A percentile compares a stretch with the other conserved stretches of the same genome.
These are phyloP conservation scores for Dromaius novaehollandiae DNA, from an alignment of 2,113 vertebrate genomes.

Conservation along the genomic window DNA sequence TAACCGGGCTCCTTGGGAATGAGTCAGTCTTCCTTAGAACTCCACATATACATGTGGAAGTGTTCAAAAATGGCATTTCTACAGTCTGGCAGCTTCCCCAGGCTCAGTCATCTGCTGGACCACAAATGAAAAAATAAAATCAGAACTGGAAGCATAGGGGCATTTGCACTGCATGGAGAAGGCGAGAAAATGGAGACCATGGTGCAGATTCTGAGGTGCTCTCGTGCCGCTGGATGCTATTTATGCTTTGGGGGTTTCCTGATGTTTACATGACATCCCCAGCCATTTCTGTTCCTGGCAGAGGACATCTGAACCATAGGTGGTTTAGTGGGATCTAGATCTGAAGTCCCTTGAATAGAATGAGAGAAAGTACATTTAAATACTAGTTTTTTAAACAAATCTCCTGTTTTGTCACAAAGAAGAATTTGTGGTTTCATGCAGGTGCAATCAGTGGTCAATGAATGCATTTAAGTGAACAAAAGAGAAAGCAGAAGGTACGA, in stretches of 20 bases:
- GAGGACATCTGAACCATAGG: background rate
- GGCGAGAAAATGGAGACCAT: accelerated
- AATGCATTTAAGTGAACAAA: background rate
- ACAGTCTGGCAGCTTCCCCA: background rate
- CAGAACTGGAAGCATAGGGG: accelerated
- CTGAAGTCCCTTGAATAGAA: background rate
- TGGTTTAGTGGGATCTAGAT: background rate
- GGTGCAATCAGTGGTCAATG: background rate
- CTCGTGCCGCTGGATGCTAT: background rate
- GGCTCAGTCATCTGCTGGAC: accelerated
- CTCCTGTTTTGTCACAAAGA: background rate
- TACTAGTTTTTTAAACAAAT: background rate
- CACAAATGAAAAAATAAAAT: accelerated
- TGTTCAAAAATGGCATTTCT: accelerated
- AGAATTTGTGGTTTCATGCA: background rate
- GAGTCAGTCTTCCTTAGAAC: accelerated
- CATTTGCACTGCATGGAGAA: accelerated
- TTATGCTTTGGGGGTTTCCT: background rate
- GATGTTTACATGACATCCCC: background rate
- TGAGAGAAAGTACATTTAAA: background rate
- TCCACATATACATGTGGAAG: background rate
- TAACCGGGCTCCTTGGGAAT: accelerated
- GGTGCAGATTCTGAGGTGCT: background rate
- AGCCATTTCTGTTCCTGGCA: background rate
- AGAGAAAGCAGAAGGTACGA: background rate